These are phyloP conservation scores for Montifringilla adamsi DNA, from an alignment of 2,113 vertebrate genomes.

Conservation along the genomic window DNA sequence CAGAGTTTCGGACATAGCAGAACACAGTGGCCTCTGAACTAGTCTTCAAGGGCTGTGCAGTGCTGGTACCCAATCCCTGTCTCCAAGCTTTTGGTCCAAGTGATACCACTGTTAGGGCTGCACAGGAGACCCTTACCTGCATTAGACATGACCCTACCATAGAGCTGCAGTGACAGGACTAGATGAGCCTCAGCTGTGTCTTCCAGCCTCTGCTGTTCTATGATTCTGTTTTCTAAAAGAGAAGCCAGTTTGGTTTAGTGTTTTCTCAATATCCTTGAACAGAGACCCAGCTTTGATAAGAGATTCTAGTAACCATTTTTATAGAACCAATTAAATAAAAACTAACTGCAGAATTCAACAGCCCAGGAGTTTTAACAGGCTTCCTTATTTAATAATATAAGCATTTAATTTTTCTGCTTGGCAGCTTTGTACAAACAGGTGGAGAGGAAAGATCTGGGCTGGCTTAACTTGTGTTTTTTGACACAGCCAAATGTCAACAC, in stretches of 20 bases:
- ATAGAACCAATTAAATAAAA: neutral
- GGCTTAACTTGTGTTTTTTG: constrained; percentile 23
- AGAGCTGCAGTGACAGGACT: neutral
- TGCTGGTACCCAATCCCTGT: neutral
- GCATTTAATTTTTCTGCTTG: constrained; percentile 24
- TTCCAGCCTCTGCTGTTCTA: neutral
- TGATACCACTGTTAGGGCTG: neutral
- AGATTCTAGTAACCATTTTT: neutral
- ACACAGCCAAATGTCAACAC: constrained; percentile 42
- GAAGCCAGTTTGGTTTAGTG: neutral
- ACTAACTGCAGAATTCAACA: neutral
- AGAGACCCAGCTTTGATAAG: neutral
- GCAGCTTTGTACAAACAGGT: constrained; percentile 37
- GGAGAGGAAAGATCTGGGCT: constrained; percentile 26
- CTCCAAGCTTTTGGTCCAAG: neutral
- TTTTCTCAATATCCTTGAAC: neutral
- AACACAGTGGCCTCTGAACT: neutral
- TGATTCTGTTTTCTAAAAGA: neutral
- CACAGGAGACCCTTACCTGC: neutral
- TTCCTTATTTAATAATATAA: neutral
- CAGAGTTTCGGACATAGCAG: neutral
- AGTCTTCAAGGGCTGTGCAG: neutral
- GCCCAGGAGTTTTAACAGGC: neutral
- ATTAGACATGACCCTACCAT: neutral
- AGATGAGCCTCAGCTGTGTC: neutral